Base-by-base conservation (phyloP, 2,797 vertebrate species). In the Eutrigla gurnardus region DNA sequence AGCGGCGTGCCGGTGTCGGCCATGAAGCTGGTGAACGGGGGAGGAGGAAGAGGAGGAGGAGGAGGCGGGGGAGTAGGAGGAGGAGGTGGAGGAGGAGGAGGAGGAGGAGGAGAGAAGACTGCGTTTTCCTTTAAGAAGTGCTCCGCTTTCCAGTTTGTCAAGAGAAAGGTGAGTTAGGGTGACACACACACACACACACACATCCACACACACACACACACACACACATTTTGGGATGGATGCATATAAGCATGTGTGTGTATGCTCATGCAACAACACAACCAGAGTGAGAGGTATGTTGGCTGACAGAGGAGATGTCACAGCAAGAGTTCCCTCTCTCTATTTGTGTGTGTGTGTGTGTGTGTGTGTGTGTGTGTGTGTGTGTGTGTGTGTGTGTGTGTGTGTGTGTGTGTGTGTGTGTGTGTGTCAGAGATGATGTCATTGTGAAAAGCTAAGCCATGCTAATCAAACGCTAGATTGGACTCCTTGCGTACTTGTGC, bases 131-230 rank as follows among this genome's bases (percentile, higher is more conserved):
- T 97, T 92, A 98, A 98, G 96, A 98, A 98, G 92, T 98, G 97
- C 78, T 98, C 97, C 74, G 97, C 97, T 82, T 99, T 98, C 92
- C 97, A 98, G 86, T 98, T 98, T 92, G 97, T 99, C 91, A 99
- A 99, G 92, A 97, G 97, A 84, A 97, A 97, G 97, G 97, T 99
- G 95, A 97, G 97, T 87, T 84, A 57, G 62, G 63, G 57, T 62
- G 45, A 75, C 37, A 59, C 40, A 43, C 63, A 61, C 17, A 58
- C 55, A 57, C 33, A 39, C 10, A 36, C 54, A 60, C 11, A 36
- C 32, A 60, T 25, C 18, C 52, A 10, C 61, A 25, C 54, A 49
- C 40, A 45, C 11, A 36, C 32, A 60, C 37, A 35, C 52, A 10
- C 61, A 25, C 54, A 49, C 40, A 45, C 12, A 53, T 59, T 54